phyloP scores from a whole-genome alignment of 2,113 vertebrate genomes.

The Alethe castanea region DNA sequence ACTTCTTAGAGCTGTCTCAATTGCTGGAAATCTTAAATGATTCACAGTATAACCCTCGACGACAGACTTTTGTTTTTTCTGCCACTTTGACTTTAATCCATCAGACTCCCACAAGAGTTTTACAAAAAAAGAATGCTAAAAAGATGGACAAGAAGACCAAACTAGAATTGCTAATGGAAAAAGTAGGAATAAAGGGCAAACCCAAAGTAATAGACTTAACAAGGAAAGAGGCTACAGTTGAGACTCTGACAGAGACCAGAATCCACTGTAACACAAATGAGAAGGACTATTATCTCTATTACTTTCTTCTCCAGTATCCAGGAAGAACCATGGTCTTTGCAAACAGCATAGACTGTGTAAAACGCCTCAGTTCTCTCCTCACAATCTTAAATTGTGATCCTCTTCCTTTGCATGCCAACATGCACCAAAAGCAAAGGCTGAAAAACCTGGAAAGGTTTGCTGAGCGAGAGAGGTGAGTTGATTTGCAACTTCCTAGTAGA shows the following conservation, averaged over 20 bases:
- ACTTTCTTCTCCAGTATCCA: constrained; percentile 90
- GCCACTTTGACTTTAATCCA: constrained; percentile 91
- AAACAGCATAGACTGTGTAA: constrained; percentile 97
- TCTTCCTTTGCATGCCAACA: constrained; percentile 91
- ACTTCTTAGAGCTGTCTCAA: constrained; percentile 91
- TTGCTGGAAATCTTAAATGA: constrained; percentile 90
- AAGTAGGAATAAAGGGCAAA: constrained; percentile 88
- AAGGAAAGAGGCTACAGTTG: constrained; percentile 90
- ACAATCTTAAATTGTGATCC: constrained; percentile 85
- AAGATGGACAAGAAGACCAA: constrained; percentile 82
- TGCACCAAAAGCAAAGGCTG: constrained; percentile 97
- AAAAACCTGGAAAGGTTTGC: constrained; percentile 96
- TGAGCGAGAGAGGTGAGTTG: constrained; percentile 83
- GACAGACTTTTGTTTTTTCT: constrained; percentile 95
- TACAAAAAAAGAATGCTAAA: constrained; percentile 85
- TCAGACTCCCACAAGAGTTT: constrained; percentile 80
- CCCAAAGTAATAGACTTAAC: constrained; percentile 96
- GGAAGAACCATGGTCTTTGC: constrained; percentile 97
- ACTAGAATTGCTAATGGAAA: constrained; percentile 87
- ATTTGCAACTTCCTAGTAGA: background rate
- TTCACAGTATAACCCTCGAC: constrained; percentile 82
- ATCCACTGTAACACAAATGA: constrained; percentile 90
- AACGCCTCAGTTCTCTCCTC: constrained; percentile 88
- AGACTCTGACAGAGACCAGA: constrained; percentile 89
- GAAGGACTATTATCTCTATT: constrained; percentile 94